Evolutionary conservation across 2,888 invertebrate genomes (phyloP), one percentile per base, ranked within the genome.

Genomic region (Plusia festucae): DNA sequence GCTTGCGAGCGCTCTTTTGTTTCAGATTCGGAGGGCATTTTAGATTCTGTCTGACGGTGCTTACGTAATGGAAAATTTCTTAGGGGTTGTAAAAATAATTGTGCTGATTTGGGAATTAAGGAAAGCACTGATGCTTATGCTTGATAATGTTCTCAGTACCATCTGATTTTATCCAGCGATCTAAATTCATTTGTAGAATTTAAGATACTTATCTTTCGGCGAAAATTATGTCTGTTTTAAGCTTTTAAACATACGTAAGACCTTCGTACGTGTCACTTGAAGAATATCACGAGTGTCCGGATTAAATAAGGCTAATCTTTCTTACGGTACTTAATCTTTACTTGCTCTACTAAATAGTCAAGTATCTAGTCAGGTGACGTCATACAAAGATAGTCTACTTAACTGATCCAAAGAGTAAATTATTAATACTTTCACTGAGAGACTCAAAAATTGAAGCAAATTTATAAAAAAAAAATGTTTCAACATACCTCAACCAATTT

Each of bases 1-100:
- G 90, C 88, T 88, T 87, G 85, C 83, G 87, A 84, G 87, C 86
- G 66, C 88, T 87, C 89, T 88, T 91, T 90, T 88, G 87, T 87
- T 86, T 82, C 77, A 81, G 79, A 85, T 84, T 84, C 74, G 78
- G 72, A 61, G 73, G 77, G 78, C 76, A 79, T 82, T 85, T 73
- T 81, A 83, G 82, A 81, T 79, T 82, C 73, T 67, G 71, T 61
- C 65, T 67, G 74, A 72, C 67, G 66, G 59, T 61, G 70, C 70
- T 79, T 77, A 60, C 60, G 73, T 83, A 84, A 82, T 79, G 78
- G 70, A 59, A 69, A 80, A 70, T 70, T 65, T 68, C 73, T 76
- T 63, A 55, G 65, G 60, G 65, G 55, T 61, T 60, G 64, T 81
- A 78, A 64, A 65, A 76, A 69, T 76, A 72, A 80, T 76, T 65